Evolutionary conservation across 2,888 invertebrate genomes (phyloP).

Genomic region (Leptopilina drosophilae): DNA sequence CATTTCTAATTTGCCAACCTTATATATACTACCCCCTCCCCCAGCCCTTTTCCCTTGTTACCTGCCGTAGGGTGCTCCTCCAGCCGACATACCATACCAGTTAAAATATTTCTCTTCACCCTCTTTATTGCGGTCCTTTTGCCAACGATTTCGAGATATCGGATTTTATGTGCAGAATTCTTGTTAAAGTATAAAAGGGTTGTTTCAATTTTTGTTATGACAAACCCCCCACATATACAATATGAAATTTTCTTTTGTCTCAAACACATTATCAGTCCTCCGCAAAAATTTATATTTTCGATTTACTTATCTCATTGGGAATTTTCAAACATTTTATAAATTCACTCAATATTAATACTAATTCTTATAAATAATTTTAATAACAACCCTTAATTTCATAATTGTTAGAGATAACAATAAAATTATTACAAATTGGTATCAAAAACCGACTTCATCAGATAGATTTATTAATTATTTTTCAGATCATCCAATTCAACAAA

Average conservation of each 20-base stretch:
- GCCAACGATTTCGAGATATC: constrained; percentile 25
- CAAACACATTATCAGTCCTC: background rate
- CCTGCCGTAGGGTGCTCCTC: constrained; percentile 1
- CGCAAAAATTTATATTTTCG: too few species aligned
- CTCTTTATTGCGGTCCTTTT: background rate
- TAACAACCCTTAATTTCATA: too few species aligned
- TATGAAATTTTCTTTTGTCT: constrained; percentile 22
- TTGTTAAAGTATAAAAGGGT: constrained; percentile 46
- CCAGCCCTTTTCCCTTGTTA: background rate
- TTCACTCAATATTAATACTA: too few species aligned
- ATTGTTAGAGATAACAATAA: too few species aligned
- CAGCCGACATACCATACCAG: background rate
- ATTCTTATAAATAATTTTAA: too few species aligned
- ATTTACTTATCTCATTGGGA: too few species aligned
- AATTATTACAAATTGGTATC: too few species aligned
- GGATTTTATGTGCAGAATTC: constrained; percentile 27
- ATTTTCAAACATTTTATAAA: too few species aligned
- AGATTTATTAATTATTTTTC: too few species aligned
- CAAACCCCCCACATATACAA: background rate
- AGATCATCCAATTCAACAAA: too few species aligned
- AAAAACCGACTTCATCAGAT: too few species aligned
- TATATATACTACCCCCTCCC: background rate
- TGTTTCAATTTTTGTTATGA: constrained; percentile 13
- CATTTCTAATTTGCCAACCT: constrained; percentile 53
- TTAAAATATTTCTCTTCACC: background rate